Conservation (phyloP, 2,797 vertebrate genomes). For the Phaenicophaeus curvirostris region DNA sequence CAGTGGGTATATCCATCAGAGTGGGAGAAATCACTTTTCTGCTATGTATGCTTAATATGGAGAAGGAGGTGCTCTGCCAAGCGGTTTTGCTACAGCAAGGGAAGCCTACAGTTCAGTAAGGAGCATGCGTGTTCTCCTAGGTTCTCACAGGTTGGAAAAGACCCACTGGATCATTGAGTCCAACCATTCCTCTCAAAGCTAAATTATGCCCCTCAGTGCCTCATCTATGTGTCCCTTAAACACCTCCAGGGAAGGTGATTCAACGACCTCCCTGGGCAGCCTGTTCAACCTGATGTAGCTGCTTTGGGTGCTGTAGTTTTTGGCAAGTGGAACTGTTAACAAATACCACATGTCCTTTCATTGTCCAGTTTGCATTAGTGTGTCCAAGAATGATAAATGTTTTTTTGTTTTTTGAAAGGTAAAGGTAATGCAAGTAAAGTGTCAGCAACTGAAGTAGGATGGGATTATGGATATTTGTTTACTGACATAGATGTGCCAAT, state of each 20-base stretch:
- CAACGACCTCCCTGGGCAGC: no score
- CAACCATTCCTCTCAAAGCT: no score
- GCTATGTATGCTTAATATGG: rapidly evolving
- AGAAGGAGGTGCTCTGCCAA: background rate
- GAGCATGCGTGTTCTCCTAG: background rate
- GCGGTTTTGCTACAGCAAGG: background rate
- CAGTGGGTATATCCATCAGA: rapidly evolving
- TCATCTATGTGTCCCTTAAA: no score
- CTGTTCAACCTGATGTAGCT: no score
- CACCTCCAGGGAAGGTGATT: no score
- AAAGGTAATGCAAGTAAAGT: background rate
- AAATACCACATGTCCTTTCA: background rate
- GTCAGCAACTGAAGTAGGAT: background rate
- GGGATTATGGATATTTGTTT: background rate
- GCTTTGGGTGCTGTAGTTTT: background rate
- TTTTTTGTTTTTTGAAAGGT: background rate
- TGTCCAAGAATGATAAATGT: background rate
- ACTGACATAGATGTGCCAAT: background rate
- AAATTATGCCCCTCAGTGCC: no score
- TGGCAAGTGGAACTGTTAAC: background rate
- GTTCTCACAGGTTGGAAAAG: no score
- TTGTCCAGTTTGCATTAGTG: background rate
- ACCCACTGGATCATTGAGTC: no score
- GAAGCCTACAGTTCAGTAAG: background rate
- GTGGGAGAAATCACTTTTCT: rapidly evolving